These are phyloP conservation scores for Enteromius viviparus DNA, from an alignment of 2,797 vertebrate genomes.

Conservation along the genomic window DNA sequence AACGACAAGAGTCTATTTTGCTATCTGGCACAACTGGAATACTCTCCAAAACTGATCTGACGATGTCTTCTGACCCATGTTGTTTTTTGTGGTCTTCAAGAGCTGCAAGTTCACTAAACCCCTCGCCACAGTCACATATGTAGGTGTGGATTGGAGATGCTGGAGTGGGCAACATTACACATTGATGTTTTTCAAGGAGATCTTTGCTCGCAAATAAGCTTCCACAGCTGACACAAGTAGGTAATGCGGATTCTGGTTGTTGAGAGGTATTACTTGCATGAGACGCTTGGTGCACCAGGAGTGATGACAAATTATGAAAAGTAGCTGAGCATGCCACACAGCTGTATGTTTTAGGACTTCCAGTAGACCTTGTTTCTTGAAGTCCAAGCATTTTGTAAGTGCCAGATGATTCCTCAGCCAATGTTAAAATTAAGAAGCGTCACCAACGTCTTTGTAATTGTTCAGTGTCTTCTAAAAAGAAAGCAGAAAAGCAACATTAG, in stretches of 20 bases:
- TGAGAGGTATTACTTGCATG: constrained; percentile 66
- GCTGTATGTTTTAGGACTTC: constrained; percentile 74
- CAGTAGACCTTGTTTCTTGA: constrained; percentile 68
- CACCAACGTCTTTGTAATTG: not conserved
- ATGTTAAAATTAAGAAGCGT: not conserved
- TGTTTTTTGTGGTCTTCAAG: constrained; percentile 21
- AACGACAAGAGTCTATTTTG: not conserved
- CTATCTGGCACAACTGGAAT: not conserved
- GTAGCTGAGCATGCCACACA: constrained; percentile 81
- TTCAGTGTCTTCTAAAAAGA: constrained; percentile 35
- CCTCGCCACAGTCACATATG: constrained; percentile 29
- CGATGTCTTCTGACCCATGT: not conserved
- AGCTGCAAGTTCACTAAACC: not conserved
- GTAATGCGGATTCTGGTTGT: constrained; percentile 52
- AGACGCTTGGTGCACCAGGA: constrained; percentile 80
- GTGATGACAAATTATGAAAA: constrained; percentile 76
- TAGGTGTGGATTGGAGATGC: constrained; percentile 4
- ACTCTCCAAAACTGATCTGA: not conserved
- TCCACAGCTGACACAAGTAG: constrained; percentile 61
- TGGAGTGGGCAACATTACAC: constrained; percentile 22
- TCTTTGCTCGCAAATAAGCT: constrained; percentile 60
- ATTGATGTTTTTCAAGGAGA: constrained; percentile 59
- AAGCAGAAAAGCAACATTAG: constrained; percentile 20
- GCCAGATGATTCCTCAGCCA: not conserved
- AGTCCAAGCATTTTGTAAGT: constrained; percentile 77